Evolutionary conservation across 2,888 invertebrate species (phyloP).

Genomic region (Eucera pruinosa): DNA sequence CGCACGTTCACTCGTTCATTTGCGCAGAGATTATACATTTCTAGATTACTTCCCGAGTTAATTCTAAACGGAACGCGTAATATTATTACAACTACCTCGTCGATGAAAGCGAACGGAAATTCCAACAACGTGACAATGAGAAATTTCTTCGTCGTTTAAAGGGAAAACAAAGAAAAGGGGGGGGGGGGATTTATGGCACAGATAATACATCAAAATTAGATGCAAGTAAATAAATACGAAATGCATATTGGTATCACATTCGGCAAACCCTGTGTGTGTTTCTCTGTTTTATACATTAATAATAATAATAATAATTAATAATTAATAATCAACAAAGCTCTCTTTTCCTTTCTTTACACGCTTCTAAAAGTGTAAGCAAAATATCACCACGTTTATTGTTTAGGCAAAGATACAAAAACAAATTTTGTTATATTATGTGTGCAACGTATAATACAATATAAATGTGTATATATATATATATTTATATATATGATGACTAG

Average conservation of each 20-base stretch:
- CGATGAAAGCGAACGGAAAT: too few species aligned
- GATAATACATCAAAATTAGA: background rate
- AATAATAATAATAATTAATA: too few species aligned
- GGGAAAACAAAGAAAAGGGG: background rate
- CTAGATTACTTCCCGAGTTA: too few species aligned
- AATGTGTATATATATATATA: too few species aligned
- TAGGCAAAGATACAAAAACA: background rate
- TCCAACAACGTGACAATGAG: too few species aligned
- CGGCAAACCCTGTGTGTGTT: constrained; percentile 45
- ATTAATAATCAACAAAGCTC: constrained; percentile 17
- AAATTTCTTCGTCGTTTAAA: too few species aligned
- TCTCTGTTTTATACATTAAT: constrained; percentile 25
- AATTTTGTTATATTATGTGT: constrained; percentile 6
- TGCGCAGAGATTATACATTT: too few species aligned
- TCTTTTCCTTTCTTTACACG: constrained; percentile 5
- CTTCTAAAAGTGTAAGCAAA: constrained; percentile 19
- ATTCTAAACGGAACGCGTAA: too few species aligned
- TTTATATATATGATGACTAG: constrained; percentile 42
- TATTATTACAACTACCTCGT: too few species aligned
- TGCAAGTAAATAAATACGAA: constrained; percentile 26
- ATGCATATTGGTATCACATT: constrained; percentile 24
- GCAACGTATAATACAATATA: constrained; percentile 24
- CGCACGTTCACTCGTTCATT: too few species aligned
- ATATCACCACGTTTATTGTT: constrained; percentile 5
- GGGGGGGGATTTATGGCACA: too few species aligned